Conservation (phyloP, 2,888 invertebrate species). For the Pseudococcus jackbeardsleyi region DNA sequence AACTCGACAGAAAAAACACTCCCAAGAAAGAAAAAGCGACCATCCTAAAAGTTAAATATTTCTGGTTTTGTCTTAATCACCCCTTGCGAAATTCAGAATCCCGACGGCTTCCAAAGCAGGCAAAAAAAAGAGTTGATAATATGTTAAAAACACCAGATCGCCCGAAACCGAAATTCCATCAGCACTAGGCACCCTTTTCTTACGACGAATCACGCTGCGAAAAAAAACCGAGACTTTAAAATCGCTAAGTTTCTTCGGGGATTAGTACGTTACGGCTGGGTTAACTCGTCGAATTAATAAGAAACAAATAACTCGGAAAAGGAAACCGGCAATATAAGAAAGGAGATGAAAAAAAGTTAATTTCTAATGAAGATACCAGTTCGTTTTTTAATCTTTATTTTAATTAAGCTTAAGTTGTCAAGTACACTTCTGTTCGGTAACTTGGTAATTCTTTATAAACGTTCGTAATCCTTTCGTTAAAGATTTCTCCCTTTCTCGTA, state of each 20-base stretch:
- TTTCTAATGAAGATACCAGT: slow-evolving; percentile 64
- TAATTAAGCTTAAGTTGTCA: slow-evolving; percentile 65
- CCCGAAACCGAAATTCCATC: not conserved
- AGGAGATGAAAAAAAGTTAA: slow-evolving; percentile 50
- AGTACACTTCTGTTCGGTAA: slow-evolving; percentile 64
- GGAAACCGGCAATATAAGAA: not conserved
- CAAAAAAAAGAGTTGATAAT: not conserved
- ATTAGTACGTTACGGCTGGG: slow-evolving; percentile 64
- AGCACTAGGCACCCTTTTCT: not conserved
- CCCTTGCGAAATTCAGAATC: not conserved
- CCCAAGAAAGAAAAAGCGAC: no score
- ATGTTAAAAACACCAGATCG: slow-evolving; percentile 16
- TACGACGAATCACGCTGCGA: not conserved
- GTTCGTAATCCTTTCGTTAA: slow-evolving; percentile 63
- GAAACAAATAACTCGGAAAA: slow-evolving; percentile 58
- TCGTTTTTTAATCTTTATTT: slow-evolving; percentile 65
- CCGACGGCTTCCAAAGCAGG: not conserved
- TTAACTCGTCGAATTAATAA: slow-evolving; percentile 62
- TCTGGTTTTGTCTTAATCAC: not conserved
- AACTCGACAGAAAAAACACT: not conserved
- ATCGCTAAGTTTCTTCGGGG: slow-evolving; percentile 53
- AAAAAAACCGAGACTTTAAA: slow-evolving; percentile 29
- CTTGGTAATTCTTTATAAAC: slow-evolving; percentile 65
- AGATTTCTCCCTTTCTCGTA: slow-evolving; percentile 54
- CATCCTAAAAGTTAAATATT: no score